Percentiles rank a stretch among this genome's conserved stretches.
Conservation (phyloP, 2,113 vertebrate species). For the Vanacampus margaritifer region DNA sequence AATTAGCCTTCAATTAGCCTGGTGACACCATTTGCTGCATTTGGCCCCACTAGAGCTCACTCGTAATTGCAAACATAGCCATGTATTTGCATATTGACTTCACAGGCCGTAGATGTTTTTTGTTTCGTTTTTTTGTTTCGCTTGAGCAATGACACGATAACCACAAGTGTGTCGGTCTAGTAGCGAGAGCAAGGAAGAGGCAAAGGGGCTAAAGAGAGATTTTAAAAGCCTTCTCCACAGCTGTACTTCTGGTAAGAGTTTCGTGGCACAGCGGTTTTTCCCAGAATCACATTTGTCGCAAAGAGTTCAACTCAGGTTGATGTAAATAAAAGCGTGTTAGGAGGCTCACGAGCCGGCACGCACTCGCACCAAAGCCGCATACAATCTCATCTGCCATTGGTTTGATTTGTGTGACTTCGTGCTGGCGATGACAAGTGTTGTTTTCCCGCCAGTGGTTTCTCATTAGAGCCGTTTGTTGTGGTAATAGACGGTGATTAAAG, state of each 20-base stretch:
- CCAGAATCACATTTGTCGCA: conserved; percentile 53
- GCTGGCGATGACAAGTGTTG: conserved; percentile 11
- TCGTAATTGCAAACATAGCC: conserved; percentile 43
- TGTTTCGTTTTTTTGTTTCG: conserved; percentile 22
- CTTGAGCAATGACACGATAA: conserved; percentile 56
- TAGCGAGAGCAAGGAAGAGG: conserved; percentile 26
- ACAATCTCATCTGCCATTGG: background rate
- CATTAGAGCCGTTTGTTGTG: conserved; percentile 31
- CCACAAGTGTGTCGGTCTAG: conserved; percentile 42
- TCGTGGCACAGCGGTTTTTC: conserved; percentile 56
- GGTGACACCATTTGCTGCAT: conserved; percentile 73
- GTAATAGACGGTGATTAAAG: conserved; percentile 39
- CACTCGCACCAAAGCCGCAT: conserved; percentile 1
- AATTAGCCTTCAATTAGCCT: conserved; percentile 71
- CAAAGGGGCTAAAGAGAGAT: conserved; percentile 29
- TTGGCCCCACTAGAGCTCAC: conserved; percentile 42
- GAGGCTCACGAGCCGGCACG: background rate
- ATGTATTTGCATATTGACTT: conserved; percentile 29
- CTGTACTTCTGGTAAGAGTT: conserved; percentile 63
- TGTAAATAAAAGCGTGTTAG: background rate
- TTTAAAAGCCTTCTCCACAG: conserved; percentile 46
- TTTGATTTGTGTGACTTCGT: conserved; percentile 10
- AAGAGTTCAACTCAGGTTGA: too few relatives aligned
- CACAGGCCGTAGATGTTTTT: conserved; percentile 21
- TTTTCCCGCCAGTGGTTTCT: conserved; percentile 29